These are phyloP conservation scores for Symphodus melops DNA, from an alignment of 2,113 vertebrate species.

Conservation along the genomic window DNA sequence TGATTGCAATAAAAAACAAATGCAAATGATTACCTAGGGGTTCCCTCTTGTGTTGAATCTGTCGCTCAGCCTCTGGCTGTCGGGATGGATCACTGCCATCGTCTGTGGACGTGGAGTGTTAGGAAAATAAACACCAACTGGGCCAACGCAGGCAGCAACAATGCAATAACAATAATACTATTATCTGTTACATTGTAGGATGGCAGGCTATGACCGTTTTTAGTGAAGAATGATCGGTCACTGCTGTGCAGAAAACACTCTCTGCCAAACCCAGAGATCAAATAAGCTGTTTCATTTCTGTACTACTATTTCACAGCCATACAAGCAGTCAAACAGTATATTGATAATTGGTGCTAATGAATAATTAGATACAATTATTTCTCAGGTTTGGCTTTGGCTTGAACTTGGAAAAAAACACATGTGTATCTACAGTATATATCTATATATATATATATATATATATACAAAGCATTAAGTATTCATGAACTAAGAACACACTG, in stretches of 20 bases:
- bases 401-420: not conserved
- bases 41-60: slow-evolving; percentile 78
- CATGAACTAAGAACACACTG: too few species aligned
- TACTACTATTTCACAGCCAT: slow-evolving; percentile 9
- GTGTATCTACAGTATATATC: too few species aligned
- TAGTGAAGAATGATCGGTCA: slow-evolving; percentile 48
- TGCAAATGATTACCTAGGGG: slow-evolving; percentile 84
- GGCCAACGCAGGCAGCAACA: slow-evolving; percentile 69
- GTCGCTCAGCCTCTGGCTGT: slow-evolving; percentile 77
- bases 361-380: not conserved
- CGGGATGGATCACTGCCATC: slow-evolving; percentile 79
- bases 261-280: slow-evolving; percentile 21
- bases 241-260: slow-evolving; percentile 23
- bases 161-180: slow-evolving; percentile 74
- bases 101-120: slow-evolving; percentile 67
- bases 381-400: not conserved
- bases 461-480: too few species aligned
- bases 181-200: slow-evolving; percentile 60
- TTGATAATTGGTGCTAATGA: slow-evolving; percentile 7
- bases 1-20: slow-evolving; percentile 84
- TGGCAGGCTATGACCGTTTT: slow-evolving; percentile 46
- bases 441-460: too few species aligned
- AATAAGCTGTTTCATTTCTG: slow-evolving; percentile 36
- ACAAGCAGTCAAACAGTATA: not conserved
- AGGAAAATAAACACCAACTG: slow-evolving; percentile 77